Evolutionary conservation across 1,140 invertebrate species (phyloP).

Genomic region (Apis florea): DNA sequence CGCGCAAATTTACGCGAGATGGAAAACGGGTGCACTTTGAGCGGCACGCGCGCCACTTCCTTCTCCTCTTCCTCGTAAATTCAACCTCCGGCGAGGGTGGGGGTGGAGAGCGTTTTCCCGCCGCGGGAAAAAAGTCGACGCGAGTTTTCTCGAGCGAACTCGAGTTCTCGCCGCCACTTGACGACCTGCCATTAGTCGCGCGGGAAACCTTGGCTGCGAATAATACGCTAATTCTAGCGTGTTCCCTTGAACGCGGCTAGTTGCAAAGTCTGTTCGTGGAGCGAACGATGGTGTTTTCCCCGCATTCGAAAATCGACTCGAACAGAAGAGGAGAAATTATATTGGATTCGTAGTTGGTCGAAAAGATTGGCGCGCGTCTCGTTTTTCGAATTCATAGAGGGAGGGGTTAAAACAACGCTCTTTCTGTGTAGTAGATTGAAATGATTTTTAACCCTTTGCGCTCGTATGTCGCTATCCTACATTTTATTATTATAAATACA

Average conservation of each 20-base stretch:
- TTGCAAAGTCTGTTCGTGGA: too few relatives aligned
- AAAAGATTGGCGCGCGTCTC: too few relatives aligned
- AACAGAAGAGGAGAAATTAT: too few relatives aligned
- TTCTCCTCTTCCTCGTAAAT: slow-evolving; percentile 52
- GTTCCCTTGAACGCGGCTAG: neutral
- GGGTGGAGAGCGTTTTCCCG: slow-evolving; percentile 40
- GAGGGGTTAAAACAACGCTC: too few relatives aligned
- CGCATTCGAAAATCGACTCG: slow-evolving; percentile 20
- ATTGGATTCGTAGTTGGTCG: too few relatives aligned
- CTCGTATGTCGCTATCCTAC: too few relatives aligned
- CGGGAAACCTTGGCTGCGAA: neutral
- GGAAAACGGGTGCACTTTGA: slow-evolving; percentile 45
- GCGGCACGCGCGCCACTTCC: slow-evolving; percentile 41
- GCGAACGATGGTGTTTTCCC: neutral
- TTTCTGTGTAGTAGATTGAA: too few relatives aligned
- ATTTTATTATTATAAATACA: too few relatives aligned
- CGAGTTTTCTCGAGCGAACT: slow-evolving; percentile 37
- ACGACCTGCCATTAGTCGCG: slow-evolving; percentile 33
- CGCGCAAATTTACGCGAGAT: slow-evolving; percentile 61
- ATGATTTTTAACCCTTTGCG: too few relatives aligned
- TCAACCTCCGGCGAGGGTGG: neutral
- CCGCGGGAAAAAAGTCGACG: neutral
- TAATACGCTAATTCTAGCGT: slow-evolving; percentile 28
- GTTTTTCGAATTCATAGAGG: too few relatives aligned
- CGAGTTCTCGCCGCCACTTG: slow-evolving; percentile 16